Evolutionary conservation across 2,797 vertebrate species (phyloP).

Genomic region (Rallus crepitans): DNA sequence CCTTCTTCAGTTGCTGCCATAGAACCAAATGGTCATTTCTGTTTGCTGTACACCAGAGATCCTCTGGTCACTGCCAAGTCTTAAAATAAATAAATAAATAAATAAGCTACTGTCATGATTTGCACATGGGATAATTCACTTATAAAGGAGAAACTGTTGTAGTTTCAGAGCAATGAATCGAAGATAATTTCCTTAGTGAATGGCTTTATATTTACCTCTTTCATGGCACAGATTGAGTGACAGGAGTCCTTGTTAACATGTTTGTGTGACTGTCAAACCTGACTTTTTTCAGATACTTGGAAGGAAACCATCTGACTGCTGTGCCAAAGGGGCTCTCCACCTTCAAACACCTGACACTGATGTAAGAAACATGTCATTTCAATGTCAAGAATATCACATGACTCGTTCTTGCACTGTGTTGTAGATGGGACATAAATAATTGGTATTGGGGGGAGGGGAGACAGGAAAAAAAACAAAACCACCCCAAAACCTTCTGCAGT

Average conservation of each 20-base stretch:
- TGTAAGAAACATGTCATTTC: slow-evolving; percentile 84
- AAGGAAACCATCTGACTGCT: slow-evolving; percentile 93
- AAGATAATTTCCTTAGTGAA: slow-evolving; percentile 1
- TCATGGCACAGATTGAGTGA: not conserved
- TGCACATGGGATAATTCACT: not conserved
- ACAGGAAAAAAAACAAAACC: rapidly evolving
- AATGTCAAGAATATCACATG: not conserved
- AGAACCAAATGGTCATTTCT: not conserved
- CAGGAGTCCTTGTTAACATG: not conserved
- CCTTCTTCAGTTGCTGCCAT: not conserved
- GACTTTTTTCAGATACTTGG: slow-evolving; percentile 90
- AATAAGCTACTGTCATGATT: not conserved
- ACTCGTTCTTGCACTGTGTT: not conserved
- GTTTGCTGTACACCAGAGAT: not conserved
- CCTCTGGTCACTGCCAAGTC: not conserved
- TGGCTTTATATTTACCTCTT: not conserved
- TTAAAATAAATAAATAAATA: not conserved
- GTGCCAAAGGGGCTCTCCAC: slow-evolving; percentile 91
- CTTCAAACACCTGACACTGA: slow-evolving; percentile 92
- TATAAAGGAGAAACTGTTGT: not conserved
- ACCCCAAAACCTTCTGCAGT: not conserved
- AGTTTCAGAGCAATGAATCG: slow-evolving; percentile 2
- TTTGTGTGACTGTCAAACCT: slow-evolving; percentile 31
- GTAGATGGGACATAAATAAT: not conserved
- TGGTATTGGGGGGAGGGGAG: not conserved